Evolutionary conservation across 2,888 invertebrate species (phyloP).

Genomic region (Dioctria rufipes): DNA sequence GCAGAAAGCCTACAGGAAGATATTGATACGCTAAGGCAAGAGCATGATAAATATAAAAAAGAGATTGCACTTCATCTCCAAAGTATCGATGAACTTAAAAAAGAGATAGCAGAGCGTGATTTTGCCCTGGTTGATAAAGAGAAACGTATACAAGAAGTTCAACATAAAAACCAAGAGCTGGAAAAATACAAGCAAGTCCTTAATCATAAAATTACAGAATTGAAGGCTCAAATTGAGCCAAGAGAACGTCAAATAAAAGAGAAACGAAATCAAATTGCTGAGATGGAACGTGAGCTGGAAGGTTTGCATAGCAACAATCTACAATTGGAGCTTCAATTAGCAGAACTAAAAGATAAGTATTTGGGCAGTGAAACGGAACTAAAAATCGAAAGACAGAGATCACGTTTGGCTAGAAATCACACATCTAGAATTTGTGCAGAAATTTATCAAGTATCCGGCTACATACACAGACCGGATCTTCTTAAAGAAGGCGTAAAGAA

Average conservation of each 20-base stretch:
- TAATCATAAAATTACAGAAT: constrained; percentile 90
- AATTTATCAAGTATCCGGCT: constrained; percentile 83
- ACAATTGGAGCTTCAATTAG: constrained; percentile 79
- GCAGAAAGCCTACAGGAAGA: constrained; percentile 79
- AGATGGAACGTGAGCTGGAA: constrained; percentile 88
- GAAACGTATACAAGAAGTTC: constrained; percentile 85
- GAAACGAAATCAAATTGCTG: constrained; percentile 84
- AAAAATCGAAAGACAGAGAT: constrained; percentile 77
- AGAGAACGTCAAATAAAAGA: constrained; percentile 88
- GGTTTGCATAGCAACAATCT: constrained; percentile 83
- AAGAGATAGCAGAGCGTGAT: constrained; percentile 88
- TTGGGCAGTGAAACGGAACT: constrained; percentile 81
- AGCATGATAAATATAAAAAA: constrained; percentile 81
- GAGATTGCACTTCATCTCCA: constrained; percentile 82
- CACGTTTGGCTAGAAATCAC: constrained; percentile 76
- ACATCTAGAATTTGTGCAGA: constrained; percentile 86
- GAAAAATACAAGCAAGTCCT: constrained; percentile 94
- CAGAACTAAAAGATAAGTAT: constrained; percentile 84
- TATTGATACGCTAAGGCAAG: constrained; percentile 81
- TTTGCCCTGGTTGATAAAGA: constrained; percentile 89
- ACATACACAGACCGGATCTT: constrained; percentile 80
- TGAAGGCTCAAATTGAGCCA: constrained; percentile 90
- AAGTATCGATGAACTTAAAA: constrained; percentile 85
- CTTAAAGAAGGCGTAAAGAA: constrained; percentile 66
- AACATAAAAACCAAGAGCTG: constrained; percentile 87